Base-by-base conservation (phyloP, 53 echinoderm and acorn worm species). In the Mesocentrotus franciscanus region DNA sequence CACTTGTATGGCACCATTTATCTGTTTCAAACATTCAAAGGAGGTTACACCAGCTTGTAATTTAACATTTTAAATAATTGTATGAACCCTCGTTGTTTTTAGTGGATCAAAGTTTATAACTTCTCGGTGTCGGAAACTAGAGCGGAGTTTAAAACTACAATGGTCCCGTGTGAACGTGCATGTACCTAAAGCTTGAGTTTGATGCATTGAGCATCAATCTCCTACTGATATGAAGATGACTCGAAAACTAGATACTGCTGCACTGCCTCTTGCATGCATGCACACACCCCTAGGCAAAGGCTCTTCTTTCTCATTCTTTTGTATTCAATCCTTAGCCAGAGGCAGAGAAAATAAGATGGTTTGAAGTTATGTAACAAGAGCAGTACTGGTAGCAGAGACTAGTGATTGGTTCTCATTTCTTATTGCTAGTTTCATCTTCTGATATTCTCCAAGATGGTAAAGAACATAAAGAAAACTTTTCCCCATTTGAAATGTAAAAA, bases 291-390 rank as follows among this genome's bases (percentile, higher is more conserved):
- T 4, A 34, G 78, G 34, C 34, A 78, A 78, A 78, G 78, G 14
- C 78, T 78, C 13, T 78, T 13, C 66, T 66, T 66, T 66, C 5
- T 66, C 9, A 2, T 66, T 66, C 22, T 66, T 66, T 12, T 66
- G 1, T n/a, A n/a, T 66, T 66, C 22, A 66, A 66, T 66, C 34
- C 34, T 12, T 11, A 4, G 27, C 78, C 34, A 8, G 78, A 34
- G 78, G 78, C 14, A 10, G 9, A 34, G 34, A 78, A 34, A 78
- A 33, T 13, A 78, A 78, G 32, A 78, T 34, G 34, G 78, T 78
- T 9, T 78, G 78, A 78, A 78, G 35, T 76, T 76, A n/a, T 78
- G 78, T 78, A 78, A 34, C 34, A 78, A 78, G 78, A 78, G 78
- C 33, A 78, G 32, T 78, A 29, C n/a, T 78, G 78, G 78, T n/a